Conservation (phyloP, 2,888 invertebrate genomes). For the Athrips mouffetella region DNA sequence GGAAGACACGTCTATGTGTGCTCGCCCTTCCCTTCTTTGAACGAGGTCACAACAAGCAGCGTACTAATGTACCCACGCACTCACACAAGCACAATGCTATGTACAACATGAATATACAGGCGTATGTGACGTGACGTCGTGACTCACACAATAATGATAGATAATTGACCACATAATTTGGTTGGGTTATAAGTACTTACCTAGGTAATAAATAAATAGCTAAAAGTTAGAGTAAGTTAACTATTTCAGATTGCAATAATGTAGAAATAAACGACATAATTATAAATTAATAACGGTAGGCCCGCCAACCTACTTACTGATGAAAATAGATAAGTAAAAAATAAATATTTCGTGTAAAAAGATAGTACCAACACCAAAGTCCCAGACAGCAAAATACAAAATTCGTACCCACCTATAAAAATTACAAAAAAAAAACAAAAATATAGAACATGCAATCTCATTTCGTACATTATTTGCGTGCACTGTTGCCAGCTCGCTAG, state of each 20-base stretch:
- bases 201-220: not conserved
- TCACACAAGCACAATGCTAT: conserved; percentile 56
- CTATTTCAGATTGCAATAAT: too few species aligned
- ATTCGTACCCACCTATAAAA: conserved; percentile 15
- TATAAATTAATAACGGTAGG: too few species aligned
- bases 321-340: not conserved
- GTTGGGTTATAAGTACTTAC: conserved; percentile 34
- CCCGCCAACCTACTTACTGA: too few species aligned
- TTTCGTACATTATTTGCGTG: not conserved
- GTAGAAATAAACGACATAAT: too few species aligned
- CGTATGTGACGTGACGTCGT: conserved; percentile 22
- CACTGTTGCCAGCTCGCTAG: conserved; percentile 24
- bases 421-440: not conserved
- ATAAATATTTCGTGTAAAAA: not conserved
- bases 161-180: conserved; percentile 31
- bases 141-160: conserved; percentile 21
- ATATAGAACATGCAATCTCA: conserved; percentile 9
- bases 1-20: conserved; percentile 54
- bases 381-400: conserved; percentile 1
- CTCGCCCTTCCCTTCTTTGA: conserved; percentile 54
- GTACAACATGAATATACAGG: conserved; percentile 30
- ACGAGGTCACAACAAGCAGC: conserved; percentile 71
- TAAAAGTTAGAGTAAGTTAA: not conserved
- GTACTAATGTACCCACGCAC: conserved; percentile 49
- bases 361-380: conserved; percentile 21